Percentiles rank a stretch among this genome's conserved stretches.
Conservation (phyloP, 2,797 vertebrate species). For the Bradypodion ventrale region DNA sequence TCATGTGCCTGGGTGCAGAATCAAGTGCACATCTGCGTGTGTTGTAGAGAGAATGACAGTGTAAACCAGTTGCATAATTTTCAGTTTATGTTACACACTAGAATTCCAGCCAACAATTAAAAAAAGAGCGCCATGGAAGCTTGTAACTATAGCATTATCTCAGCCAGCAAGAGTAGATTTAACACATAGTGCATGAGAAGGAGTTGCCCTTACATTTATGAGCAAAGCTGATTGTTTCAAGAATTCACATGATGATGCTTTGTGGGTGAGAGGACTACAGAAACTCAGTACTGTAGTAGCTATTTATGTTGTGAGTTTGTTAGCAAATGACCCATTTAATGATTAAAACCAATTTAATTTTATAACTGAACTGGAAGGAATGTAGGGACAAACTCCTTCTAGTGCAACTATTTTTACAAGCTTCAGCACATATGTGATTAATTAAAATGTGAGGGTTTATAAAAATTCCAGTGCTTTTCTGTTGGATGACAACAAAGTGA, state of each 20-base stretch:
- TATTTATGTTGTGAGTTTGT: background rate
- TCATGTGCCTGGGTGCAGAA: no score
- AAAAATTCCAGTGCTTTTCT: conserved; percentile 12
- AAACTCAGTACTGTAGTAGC: background rate
- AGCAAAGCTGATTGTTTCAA: background rate
- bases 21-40: no score
- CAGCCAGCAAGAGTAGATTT: background rate
- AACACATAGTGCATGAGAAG: background rate
- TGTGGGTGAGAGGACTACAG: background rate
- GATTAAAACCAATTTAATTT: background rate
- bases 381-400: background rate
- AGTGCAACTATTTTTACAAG: conserved; percentile 2
- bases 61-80: no score
- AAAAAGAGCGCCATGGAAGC: background rate
- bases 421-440: background rate
- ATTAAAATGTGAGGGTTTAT: conserved; percentile 23
- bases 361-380: background rate
- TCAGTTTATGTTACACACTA: no score
- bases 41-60: no score
- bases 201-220: background rate
- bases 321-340: background rate
- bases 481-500: background rate
- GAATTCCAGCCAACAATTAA: no score
- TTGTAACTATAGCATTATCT: background rate
- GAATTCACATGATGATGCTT: background rate